These are phyloP conservation scores for Pristionchus exspectatus DNA, from an alignment of 2,888 invertebrate genomes.

Conservation along the genomic window DNA sequence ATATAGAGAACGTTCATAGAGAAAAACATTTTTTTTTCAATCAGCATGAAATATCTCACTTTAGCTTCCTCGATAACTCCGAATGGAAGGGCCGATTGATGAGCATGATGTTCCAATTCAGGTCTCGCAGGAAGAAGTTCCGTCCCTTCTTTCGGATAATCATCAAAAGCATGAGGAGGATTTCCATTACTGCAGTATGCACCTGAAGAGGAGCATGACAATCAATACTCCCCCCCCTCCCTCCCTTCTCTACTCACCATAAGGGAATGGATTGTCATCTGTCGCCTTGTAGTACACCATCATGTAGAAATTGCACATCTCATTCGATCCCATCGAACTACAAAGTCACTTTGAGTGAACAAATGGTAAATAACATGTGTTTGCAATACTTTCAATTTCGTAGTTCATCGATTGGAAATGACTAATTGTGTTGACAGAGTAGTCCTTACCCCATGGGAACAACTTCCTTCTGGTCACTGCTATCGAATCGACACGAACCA, in stretches of 20 bases:
- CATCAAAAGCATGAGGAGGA: conserved; percentile 62
- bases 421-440: too few relatives aligned
- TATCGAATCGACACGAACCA: conserved; percentile 83
- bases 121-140: conserved; percentile 81
- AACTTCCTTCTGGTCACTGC: conserved; percentile 79
- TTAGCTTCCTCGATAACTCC: conserved; percentile 73
- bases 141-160: conserved; percentile 61
- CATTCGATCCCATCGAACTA: conserved; percentile 80
- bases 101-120: conserved; percentile 80
- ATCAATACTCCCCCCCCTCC: background rate
- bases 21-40: background rate
- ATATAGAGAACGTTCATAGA: background rate
- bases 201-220: background rate
- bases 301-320: conserved; percentile 82
- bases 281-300: conserved; percentile 81
- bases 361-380: background rate
- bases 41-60: conserved; percentile 32
- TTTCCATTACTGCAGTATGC: conserved; percentile 1
- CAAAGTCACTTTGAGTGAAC: conserved; percentile 54
- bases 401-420: too few relatives aligned
- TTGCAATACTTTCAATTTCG: background rate
- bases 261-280: conserved; percentile 77
- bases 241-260: conserved; percentile 60
- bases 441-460: conserved; percentile 81
- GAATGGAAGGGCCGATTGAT: conserved; percentile 73